phyloP scores from a whole-genome alignment of 2,888 invertebrate species.

The Autographa pulchrina region DNA sequence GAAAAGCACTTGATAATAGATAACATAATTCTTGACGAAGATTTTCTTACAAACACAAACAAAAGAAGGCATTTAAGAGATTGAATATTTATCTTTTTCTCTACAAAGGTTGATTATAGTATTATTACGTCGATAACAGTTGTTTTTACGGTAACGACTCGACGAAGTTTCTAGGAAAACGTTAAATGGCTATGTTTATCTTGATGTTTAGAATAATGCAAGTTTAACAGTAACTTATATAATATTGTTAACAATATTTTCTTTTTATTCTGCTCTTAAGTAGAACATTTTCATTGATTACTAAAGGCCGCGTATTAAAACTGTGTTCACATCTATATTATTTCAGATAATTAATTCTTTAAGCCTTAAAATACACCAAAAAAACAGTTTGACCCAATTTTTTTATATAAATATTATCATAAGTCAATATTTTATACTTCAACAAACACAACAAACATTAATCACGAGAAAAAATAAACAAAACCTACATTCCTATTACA shows the following conservation, averaged over 20 bases:
- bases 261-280: no score
- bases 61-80: not conserved
- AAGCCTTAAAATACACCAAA: no score
- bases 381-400: no score
- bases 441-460: no score
- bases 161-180: not conserved
- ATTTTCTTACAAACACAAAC: not conserved
- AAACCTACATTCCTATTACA: not conserved
- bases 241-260: not conserved
- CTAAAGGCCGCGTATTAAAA: no score
- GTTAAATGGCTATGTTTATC: not conserved
- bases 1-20: not conserved
- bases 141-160: not conserved
- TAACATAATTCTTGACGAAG: not conserved
- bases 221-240: no score
- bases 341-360: no score
- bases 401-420: no score
- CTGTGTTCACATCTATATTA: no score
- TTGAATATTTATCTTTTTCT: not conserved
- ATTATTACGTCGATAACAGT: slow-evolving; percentile 1
- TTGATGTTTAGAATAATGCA: not conserved
- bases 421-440: no score
- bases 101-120: not conserved
- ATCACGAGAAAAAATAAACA: not conserved
- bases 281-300: no score